Evolutionary conservation across 1,140 invertebrate species (phyloP).

Genomic region (Drosophila kohkoa): DNA sequence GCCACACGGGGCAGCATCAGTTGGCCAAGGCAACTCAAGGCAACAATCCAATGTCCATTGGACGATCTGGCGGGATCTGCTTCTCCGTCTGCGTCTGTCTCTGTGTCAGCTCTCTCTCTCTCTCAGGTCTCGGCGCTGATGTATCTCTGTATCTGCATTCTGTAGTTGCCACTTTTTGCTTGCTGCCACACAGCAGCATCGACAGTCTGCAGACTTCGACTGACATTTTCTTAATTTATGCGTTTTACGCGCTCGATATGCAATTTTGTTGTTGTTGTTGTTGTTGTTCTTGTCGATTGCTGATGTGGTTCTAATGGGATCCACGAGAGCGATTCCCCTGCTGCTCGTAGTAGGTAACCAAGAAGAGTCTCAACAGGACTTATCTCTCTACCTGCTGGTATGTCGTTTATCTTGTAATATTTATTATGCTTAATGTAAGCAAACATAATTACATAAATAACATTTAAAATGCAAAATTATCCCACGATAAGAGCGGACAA

Average conservation of each 20-base stretch:
- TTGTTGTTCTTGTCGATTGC: constrained; percentile 13
- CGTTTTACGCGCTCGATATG: constrained; percentile 56
- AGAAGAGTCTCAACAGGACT: constrained; percentile 9
- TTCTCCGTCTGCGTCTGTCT: neutral
- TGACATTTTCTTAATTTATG: constrained; percentile 56
- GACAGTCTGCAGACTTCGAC: constrained; percentile 2
- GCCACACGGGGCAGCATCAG: constrained; percentile 24
- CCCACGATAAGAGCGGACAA: constrained; percentile 36
- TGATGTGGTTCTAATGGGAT: constrained; percentile 46
- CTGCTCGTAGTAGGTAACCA: neutral
- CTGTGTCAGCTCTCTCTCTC: too few species aligned
- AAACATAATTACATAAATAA: constrained; percentile 53
- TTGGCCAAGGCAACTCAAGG: neutral
- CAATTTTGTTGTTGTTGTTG: constrained; percentile 50
- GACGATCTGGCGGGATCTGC: neutral
- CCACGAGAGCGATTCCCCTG: constrained; percentile 35
- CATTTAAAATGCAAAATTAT: constrained; percentile 56
- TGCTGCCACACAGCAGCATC: too few species aligned
- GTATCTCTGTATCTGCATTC: constrained; percentile 37
- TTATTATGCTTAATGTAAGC: constrained; percentile 47
- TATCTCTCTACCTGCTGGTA: constrained; percentile 21
- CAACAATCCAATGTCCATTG: constrained; percentile 15
- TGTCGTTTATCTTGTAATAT: constrained; percentile 49
- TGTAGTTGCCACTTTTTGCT: constrained; percentile 34
- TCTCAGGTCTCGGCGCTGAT: neutral